Conservation (phyloP, 2,888 invertebrate genomes). For the Phytoseiulus persimilis region DNA sequence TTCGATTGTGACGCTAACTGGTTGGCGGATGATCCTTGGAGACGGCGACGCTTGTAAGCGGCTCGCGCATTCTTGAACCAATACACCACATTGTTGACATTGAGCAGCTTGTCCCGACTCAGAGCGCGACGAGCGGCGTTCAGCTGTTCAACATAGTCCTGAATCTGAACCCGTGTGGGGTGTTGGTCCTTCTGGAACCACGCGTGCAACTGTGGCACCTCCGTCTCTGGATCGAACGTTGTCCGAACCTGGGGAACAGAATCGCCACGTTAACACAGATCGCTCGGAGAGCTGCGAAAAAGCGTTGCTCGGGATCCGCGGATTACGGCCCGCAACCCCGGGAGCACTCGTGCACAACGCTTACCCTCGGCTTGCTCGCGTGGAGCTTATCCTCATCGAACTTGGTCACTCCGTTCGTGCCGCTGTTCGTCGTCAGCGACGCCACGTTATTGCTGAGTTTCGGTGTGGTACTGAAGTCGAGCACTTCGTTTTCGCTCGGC, state of each 20-base stretch:
- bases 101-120: conserved; percentile 63
- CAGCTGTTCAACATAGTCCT: conserved; percentile 84
- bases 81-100: conserved; percentile 59
- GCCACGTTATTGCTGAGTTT: conserved; percentile 7
- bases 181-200: conserved; percentile 98
- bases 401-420: conserved; percentile 20
- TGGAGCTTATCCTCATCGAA: conserved; percentile 36
- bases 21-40: conserved; percentile 49
- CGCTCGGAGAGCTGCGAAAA: too few species aligned
- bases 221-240: conserved; percentile 91
- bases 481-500: conserved; percentile 23
- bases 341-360: conserved; percentile 23
- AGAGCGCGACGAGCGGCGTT: conserved; percentile 84
- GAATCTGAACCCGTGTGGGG: conserved; percentile 90
- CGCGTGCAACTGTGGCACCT: conserved; percentile 85
- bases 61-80: conserved; percentile 90
- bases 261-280: not conserved
- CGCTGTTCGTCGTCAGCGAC: not conserved
- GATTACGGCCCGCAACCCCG: conserved; percentile 24
- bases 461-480: conserved; percentile 18
- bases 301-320: not conserved
- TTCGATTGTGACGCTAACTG: conserved; percentile 41
- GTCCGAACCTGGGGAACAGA: conserved; percentile 69
- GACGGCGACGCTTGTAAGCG: conserved; percentile 80
- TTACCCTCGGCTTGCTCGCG: conserved; percentile 24